These are phyloP conservation scores for Choloepus hoffmanni DNA, from an alignment of 2,113 vertebrate genomes.

Conservation along the genomic window DNA sequence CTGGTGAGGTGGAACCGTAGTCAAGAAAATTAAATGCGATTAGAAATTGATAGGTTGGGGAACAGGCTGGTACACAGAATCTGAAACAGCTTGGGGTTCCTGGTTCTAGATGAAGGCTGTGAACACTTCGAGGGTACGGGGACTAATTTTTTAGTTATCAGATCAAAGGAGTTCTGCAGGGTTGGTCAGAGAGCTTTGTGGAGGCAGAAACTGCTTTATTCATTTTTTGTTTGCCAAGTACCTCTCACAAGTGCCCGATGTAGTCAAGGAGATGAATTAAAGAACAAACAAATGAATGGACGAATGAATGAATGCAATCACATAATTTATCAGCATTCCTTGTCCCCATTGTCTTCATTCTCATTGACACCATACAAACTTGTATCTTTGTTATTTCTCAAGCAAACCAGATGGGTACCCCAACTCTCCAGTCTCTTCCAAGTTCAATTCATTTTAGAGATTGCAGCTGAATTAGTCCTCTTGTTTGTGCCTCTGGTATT, in stretches of 20 bases:
- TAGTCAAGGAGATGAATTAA: neutral
- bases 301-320: neutral
- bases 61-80: neutral
- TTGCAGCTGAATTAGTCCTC: neutral
- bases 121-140: neutral
- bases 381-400: conserved; percentile 2
- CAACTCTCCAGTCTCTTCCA: neutral
- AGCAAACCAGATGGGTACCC: conserved; percentile 8
- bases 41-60: neutral
- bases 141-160: neutral
- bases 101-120: neutral
- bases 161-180: neutral
- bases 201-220: neutral
- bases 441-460: neutral
- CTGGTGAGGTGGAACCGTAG: neutral
- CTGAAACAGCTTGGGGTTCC: neutral
- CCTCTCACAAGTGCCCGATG: neutral
- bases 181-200: neutral
- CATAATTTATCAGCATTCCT: neutral
- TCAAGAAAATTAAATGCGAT: conserved; percentile 15
- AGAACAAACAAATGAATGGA: neutral
- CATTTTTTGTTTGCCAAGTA: neutral
- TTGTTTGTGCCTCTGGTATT: neutral
- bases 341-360: neutral
- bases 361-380: neutral